Evolutionary conservation across 2,888 invertebrate genomes (phyloP).

Genomic region (Sisyra terminalis): DNA sequence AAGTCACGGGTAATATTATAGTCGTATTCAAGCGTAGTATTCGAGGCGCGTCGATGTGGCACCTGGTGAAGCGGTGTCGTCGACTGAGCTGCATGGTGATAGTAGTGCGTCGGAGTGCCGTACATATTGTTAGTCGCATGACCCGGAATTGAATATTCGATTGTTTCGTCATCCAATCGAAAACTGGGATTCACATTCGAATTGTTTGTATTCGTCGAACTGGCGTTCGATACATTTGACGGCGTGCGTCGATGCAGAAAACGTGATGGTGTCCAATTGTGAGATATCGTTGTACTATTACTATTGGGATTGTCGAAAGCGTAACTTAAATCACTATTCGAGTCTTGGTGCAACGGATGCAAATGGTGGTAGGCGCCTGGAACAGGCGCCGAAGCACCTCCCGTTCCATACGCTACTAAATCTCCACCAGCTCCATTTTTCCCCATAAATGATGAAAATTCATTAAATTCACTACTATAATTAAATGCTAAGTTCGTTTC

Average conservation of each 20-base stretch:
- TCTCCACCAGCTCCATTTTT: not conserved
- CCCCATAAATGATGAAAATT: not conserved
- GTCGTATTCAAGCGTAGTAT: constrained; percentile 19
- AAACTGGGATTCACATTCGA: constrained; percentile 45
- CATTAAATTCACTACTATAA: constrained; percentile 14
- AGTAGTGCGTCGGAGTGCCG: constrained; percentile 30
- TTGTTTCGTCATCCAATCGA: constrained; percentile 39
- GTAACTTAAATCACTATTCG: constrained; percentile 5
- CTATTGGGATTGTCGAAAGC: constrained; percentile 40
- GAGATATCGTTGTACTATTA: constrained; percentile 6
- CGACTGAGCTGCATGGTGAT: constrained; percentile 16
- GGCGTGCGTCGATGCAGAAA: constrained; percentile 53
- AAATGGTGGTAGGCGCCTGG: constrained; percentile 13
- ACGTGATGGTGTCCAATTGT: constrained; percentile 7
- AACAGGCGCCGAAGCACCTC: constrained; percentile 17
- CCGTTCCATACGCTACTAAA: not conserved
- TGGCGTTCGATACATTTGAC: constrained; percentile 53
- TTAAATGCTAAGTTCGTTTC: constrained; percentile 18
- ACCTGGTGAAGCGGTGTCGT: no score
- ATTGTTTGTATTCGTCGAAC: constrained; percentile 35
- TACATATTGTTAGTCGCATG: constrained; percentile 14
- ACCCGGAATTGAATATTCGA: constrained; percentile 15
- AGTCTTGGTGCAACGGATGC: not conserved
- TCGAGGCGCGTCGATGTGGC: constrained; percentile 17
- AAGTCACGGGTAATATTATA: constrained; percentile 16